Percentiles rank a stretch among this genome's conserved stretches.
Conservation (phyloP, 2,888 invertebrate genomes). For the Tachina fera region DNA sequence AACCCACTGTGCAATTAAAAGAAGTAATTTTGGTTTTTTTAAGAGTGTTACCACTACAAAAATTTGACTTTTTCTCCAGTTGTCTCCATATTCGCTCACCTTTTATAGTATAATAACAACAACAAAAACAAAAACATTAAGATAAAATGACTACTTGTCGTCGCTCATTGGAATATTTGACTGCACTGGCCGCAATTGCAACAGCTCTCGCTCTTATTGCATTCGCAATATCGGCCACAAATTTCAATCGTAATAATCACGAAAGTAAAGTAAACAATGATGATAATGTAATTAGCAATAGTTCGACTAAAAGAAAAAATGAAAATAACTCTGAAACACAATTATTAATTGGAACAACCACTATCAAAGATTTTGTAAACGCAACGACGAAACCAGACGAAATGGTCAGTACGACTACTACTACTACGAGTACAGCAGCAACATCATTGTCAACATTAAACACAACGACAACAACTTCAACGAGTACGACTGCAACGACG, state of each 20-base stretch:
- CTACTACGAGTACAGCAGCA: slow-evolving; percentile 37
- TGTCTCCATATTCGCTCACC: slow-evolving; percentile 18
- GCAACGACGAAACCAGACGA: slow-evolving; percentile 57
- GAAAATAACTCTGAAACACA: slow-evolving; percentile 64
- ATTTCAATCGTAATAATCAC: slow-evolving; percentile 54
- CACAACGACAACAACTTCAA: slow-evolving; percentile 66
- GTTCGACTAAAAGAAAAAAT: slow-evolving; percentile 12
- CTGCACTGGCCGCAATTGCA: slow-evolving; percentile 71
- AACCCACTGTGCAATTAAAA: slow-evolving; percentile 53
- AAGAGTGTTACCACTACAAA: slow-evolving; percentile 1
- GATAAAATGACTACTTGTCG: slow-evolving; percentile 73
- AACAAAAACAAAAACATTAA: slow-evolving; percentile 39
- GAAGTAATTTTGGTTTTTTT: neutral
- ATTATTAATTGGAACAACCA: slow-evolving; percentile 75
- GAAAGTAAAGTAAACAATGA: slow-evolving; percentile 60
- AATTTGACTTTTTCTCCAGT: slow-evolving; percentile 27
- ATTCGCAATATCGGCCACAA: slow-evolving; percentile 76
- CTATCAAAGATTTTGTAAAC: slow-evolving; percentile 57
- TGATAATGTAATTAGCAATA: slow-evolving; percentile 21
- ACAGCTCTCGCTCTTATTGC: slow-evolving; percentile 76
- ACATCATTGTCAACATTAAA: slow-evolving; percentile 24
- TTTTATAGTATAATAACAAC: slow-evolving; percentile 56
- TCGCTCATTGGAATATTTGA: slow-evolving; percentile 72
- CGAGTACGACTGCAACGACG: slow-evolving; percentile 47
- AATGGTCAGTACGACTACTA: slow-evolving; percentile 47